These are phyloP conservation scores for Lontra canadensis DNA, from an alignment of 2,113 vertebrate genomes.

Conservation along the genomic window DNA sequence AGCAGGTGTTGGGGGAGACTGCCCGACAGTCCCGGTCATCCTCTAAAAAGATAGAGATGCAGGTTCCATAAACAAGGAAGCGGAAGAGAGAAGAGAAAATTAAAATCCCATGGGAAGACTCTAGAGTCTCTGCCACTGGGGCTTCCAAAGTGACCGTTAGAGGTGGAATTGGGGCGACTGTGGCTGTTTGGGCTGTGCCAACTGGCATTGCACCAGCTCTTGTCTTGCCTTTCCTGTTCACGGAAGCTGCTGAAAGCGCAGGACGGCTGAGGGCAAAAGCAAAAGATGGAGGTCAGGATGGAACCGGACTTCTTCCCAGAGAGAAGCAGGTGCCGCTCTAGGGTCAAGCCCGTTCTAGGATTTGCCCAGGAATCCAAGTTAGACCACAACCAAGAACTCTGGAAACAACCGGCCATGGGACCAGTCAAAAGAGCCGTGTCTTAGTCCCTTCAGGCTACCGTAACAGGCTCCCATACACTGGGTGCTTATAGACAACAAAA, in stretches of 20 bases:
- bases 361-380: neutral
- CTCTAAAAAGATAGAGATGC: neutral
- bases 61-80: neutral
- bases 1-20: neutral
- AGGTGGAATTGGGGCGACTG: neutral
- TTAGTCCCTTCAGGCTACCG: accelerated
- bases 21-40: neutral
- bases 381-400: neutral
- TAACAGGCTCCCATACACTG: neutral
- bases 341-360: neutral
- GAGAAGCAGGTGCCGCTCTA: neutral
- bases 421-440: neutral
- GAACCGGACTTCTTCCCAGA: neutral
- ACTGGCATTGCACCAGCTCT: neutral
- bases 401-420: neutral
- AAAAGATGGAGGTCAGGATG: neutral
- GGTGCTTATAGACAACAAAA: neutral
- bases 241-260: neutral
- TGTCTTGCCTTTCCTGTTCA: neutral
- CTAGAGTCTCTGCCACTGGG: neutral
- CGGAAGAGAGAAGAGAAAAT: neutral
- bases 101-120: neutral
- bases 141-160: neutral
- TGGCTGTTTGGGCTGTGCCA: neutral
- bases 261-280: neutral